phyloP scores from a whole-genome alignment of 2,888 invertebrate species.

The Tribolium freemani region DNA sequence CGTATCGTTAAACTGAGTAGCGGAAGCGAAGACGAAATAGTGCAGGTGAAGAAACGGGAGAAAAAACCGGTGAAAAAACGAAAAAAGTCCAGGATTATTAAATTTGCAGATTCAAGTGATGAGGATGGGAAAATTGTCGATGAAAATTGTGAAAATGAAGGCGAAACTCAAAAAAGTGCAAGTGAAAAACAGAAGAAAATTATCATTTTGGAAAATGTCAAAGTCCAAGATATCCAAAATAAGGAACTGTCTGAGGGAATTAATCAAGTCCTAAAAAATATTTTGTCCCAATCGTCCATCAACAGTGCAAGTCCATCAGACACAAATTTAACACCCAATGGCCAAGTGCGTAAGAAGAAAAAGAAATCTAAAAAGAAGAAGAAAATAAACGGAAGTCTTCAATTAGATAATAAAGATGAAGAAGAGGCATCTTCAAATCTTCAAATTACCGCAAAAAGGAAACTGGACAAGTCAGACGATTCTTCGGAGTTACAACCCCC shows the following conservation, averaged over 20 bases:
- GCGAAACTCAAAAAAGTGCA: background rate
- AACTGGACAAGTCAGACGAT: too few species aligned
- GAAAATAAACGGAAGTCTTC: too few species aligned
- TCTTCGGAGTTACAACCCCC: too few species aligned
- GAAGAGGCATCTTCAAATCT: too few species aligned
- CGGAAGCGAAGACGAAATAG: constrained; percentile 12
- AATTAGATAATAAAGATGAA: too few species aligned
- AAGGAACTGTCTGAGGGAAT: background rate
- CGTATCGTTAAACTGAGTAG: constrained; percentile 9
- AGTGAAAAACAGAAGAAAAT: background rate
- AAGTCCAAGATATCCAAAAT: background rate
- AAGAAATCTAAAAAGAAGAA: too few species aligned
- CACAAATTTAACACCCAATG: too few species aligned
- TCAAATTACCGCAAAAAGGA: too few species aligned
- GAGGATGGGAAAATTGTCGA: background rate
- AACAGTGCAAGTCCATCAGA: too few species aligned
- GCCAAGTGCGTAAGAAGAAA: too few species aligned
- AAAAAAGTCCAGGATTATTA: constrained; percentile 30
- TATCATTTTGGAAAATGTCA: constrained; percentile 1
- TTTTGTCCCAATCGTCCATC: too few species aligned
- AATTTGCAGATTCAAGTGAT: constrained; percentile 24
- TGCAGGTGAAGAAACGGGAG: background rate
- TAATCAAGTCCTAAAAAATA: background rate
- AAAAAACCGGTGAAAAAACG: background rate
- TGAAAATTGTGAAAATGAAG: background rate